A percentile compares a stretch with the other conserved stretches of the same genome.
Evolutionary conservation across 2,797 vertebrate genomes (phyloP).

Genomic region (Parambassis ranga): DNA sequence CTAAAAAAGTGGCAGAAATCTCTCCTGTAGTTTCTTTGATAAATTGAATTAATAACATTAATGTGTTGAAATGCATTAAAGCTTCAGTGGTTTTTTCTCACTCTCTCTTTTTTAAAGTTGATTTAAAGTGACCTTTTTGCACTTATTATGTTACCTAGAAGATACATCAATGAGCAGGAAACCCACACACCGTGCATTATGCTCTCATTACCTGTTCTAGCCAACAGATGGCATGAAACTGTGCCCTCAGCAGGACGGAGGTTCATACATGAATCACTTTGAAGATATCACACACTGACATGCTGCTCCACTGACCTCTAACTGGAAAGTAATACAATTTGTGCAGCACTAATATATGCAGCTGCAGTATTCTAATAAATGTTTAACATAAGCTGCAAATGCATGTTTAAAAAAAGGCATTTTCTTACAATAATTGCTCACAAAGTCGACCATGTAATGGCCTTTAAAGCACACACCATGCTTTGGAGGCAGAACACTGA

Average conservation of each 20-base stretch:
- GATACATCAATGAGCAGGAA: not conserved
- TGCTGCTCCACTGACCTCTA: not conserved
- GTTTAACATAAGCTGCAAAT: not conserved
- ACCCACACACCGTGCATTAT: not conserved
- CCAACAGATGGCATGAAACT: slow-evolving; percentile 51
- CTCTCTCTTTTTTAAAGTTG: not conserved
- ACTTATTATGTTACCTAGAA: not conserved
- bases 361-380: not conserved
- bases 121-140: not conserved
- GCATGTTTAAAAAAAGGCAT: not conserved
- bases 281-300: not conserved
- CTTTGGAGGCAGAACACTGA: too few species aligned
- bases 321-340: not conserved
- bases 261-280: not conserved
- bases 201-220: slow-evolving; percentile 36
- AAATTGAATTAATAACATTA: not conserved
- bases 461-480: too few species aligned
- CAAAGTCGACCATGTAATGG: not conserved
- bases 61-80: not conserved
- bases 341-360: not conserved
- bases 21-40: not conserved
- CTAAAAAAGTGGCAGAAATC: not conserved
- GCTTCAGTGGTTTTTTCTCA: not conserved
- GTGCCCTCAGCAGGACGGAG: not conserved
- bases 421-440: not conserved